These are phyloP conservation scores for Chrysodeixis includens DNA, from an alignment of 2,888 invertebrate species.

Conservation along the genomic window DNA sequence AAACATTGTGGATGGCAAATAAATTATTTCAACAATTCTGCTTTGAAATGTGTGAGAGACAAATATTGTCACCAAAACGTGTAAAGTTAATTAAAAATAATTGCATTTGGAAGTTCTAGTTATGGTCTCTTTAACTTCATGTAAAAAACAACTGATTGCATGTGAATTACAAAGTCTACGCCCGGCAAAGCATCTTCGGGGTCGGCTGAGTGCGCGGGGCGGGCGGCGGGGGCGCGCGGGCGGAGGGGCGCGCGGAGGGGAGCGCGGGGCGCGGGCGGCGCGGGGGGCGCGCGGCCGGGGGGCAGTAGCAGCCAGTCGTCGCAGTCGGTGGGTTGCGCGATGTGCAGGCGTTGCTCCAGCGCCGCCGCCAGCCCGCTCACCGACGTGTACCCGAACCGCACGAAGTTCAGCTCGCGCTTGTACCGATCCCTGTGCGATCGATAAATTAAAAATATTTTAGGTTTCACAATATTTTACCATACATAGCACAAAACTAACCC, in stretches of 20 bases:
- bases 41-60: too few species aligned
- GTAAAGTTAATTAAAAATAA: too few species aligned
- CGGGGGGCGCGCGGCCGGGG: constrained; percentile 29
- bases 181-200: constrained; percentile 77
- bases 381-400: constrained; percentile 74
- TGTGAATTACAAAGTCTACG: constrained; percentile 76
- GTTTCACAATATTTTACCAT: too few species aligned
- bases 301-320: constrained; percentile 65
- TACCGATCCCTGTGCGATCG: constrained; percentile 67
- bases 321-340: constrained; percentile 56
- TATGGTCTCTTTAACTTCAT: too few species aligned
- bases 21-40: too few species aligned
- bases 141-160: too few species aligned
- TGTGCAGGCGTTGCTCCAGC: constrained; percentile 60
- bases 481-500: too few species aligned
- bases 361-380: constrained; percentile 70
- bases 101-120: too few species aligned
- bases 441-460: background rate
- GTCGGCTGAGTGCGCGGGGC: constrained; percentile 37
- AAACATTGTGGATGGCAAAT: too few species aligned
- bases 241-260: constrained; percentile 10
- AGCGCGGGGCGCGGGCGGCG: constrained; percentile 19
- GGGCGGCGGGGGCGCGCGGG: constrained; percentile 15
- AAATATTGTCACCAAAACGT: too few species aligned
- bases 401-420: constrained; percentile 74